Base-by-base conservation (phyloP, 2,113 vertebrate genomes). In the Rhineura floridana region DNA sequence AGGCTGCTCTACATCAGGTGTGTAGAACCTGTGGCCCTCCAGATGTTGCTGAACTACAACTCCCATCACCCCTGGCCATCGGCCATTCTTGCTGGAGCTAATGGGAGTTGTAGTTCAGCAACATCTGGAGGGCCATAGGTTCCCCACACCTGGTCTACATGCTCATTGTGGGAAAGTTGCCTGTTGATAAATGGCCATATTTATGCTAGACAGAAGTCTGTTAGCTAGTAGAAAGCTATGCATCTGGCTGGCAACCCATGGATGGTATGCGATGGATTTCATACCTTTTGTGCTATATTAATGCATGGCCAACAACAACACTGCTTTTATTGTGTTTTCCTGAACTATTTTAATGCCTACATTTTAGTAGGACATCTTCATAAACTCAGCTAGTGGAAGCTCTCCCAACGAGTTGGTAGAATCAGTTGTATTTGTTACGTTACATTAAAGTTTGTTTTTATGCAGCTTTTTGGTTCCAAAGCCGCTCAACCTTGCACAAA, bases 281-380 rank as follows among this genome's bases (percentile, higher is more conserved):
- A 87, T 67, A 87, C 59, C n/a, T 91, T 83, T 91, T 86, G 90
- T 87, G 88, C 82, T 91, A n/a, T 59, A 81, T 78, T 86, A 79
- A 69, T 0, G 23, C 88, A 67, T 69, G 75, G 79, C 91, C 46
- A 90, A 73, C 42, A 46, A 44, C 69, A 33, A 78, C 28, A 13
- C 42, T 10, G 44, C 42, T 52, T 93, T 91, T 81, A 67, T 69
- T 80, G 6, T 70, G 83, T 89, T 81, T 87, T 33, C 67, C 23
- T 46, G 42, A 28, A 44, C 36, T 30, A 46, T 73, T 59, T 44
- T 73, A 91, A 50, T 79, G 70, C 62, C 78, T 65, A 76, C 81
- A 77, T 92, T 92, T 91, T 82, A 89, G 48, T 25, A 13, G 88
- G 19, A 30, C 67, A 69, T 44, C 36, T 63, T 91, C 86, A 91